Percentiles rank a stretch among this genome's conserved stretches.
These are phyloP conservation scores for Arctia plantaginis DNA, from an alignment of 2,888 invertebrate species.

Conservation along the genomic window DNA sequence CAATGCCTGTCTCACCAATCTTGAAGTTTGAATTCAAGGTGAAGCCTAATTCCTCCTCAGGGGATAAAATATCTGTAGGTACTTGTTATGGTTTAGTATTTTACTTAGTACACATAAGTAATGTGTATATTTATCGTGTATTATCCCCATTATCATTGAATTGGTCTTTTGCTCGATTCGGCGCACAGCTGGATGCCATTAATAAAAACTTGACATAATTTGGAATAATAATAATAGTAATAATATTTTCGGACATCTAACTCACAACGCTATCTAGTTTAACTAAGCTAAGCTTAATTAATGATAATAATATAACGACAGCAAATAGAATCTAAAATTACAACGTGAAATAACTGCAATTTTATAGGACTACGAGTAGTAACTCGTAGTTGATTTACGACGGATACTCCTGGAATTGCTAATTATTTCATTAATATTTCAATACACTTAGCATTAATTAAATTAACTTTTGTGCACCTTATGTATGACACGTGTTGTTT, in stretches of 20 bases:
- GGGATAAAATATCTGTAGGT: not conserved
- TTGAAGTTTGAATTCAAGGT: not conserved
- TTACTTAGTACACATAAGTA: not conserved
- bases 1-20: not conserved
- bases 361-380: not conserved
- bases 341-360: not conserved
- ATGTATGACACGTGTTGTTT: not conserved
- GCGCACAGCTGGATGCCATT: not conserved
- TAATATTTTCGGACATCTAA: too few relatives aligned
- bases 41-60: not conserved
- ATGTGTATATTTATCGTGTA: not conserved
- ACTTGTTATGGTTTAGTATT: not conserved
- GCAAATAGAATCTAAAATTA: not conserved
- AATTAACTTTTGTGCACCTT: not conserved
- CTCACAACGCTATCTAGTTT: too few relatives aligned
- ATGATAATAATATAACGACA: too few relatives aligned
- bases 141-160: not conserved
- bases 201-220: not conserved
- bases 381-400: not conserved
- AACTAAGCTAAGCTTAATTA: too few relatives aligned
- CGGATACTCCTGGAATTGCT: not conserved
- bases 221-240: too few relatives aligned
- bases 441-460: not conserved
- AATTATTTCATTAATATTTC: not conserved
- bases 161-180: not conserved